phyloP scores from a whole-genome alignment of 2,113 vertebrate genomes.

The Aramus guarauna region DNA sequence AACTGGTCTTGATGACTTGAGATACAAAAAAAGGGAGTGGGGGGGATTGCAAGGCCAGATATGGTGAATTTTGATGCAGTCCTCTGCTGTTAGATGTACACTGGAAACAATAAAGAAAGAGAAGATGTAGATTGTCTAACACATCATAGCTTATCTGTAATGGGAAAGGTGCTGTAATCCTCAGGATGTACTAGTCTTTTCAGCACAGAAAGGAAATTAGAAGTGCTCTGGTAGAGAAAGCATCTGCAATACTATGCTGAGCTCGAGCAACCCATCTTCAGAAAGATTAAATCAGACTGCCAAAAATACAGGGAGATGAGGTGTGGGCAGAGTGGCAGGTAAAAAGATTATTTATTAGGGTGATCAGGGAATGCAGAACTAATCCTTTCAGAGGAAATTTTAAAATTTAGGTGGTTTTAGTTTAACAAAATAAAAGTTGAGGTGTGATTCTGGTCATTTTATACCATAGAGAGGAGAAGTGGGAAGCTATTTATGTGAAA shows the following conservation, averaged over 20 bases:
- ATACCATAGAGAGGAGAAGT: not conserved
- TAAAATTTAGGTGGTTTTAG: not conserved
- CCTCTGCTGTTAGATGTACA: not conserved
- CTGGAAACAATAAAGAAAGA: not conserved
- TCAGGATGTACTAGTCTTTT: not conserved
- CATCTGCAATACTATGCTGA: not conserved
- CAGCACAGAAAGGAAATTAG: not conserved
- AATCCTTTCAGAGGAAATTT: not conserved
- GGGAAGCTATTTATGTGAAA: not conserved
- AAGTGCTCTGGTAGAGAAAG: not conserved
- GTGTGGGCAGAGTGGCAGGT: not conserved
- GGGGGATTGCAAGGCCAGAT: not conserved
- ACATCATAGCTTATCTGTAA: not conserved
- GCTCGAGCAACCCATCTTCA: not conserved
- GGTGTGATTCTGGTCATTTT: not conserved
- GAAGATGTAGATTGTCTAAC: not conserved
- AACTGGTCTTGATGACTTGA: not conserved
- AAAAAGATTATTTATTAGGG: not conserved
- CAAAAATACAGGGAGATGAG: not conserved
- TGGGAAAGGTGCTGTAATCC: not conserved
- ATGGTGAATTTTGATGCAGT: not conserved
- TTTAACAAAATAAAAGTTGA: not conserved
- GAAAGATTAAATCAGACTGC: not conserved
- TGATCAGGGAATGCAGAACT: not conserved
- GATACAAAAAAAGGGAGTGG: rapidly evolving